A percentile compares a stretch with the other conserved stretches of the same genome.
Conservation (phyloP, 2,888 invertebrate genomes). For the Tineola bisselliella region DNA sequence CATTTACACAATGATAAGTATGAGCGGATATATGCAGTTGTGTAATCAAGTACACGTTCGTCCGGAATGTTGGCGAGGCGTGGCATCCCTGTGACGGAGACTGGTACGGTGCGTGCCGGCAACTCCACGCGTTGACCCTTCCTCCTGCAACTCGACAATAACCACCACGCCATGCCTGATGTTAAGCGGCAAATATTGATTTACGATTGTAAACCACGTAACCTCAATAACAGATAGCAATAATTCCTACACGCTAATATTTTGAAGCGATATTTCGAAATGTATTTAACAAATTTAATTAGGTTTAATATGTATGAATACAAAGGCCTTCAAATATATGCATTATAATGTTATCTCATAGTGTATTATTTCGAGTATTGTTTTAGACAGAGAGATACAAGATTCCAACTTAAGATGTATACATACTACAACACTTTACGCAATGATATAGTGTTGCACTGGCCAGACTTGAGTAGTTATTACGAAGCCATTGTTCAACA, state of each 20-base stretch:
- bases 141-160: slow-evolving; percentile 14
- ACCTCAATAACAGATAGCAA: neutral
- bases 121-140: slow-evolving; percentile 38
- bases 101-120: slow-evolving; percentile 50
- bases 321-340: neutral
- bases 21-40: slow-evolving; percentile 2
- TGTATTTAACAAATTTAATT: neutral
- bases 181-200: neutral
- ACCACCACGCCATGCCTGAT: neutral
- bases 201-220: neutral
- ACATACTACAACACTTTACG: slow-evolving; percentile 8
- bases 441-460: slow-evolving; percentile 6
- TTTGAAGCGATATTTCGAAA: neutral
- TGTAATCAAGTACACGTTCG: slow-evolving; percentile 1
- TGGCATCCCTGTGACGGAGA: slow-evolving; percentile 31
- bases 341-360: neutral
- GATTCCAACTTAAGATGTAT: neutral
- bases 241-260: neutral
- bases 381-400: neutral
- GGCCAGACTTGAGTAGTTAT: neutral
- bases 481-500: slow-evolving; percentile 9
- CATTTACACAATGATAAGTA: neutral
- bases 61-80: slow-evolving; percentile 23
- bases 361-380: neutral
- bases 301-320: neutral